Evolutionary conservation across 2,888 invertebrate species (phyloP).

Genomic region (Caradrina clavipalpis): DNA sequence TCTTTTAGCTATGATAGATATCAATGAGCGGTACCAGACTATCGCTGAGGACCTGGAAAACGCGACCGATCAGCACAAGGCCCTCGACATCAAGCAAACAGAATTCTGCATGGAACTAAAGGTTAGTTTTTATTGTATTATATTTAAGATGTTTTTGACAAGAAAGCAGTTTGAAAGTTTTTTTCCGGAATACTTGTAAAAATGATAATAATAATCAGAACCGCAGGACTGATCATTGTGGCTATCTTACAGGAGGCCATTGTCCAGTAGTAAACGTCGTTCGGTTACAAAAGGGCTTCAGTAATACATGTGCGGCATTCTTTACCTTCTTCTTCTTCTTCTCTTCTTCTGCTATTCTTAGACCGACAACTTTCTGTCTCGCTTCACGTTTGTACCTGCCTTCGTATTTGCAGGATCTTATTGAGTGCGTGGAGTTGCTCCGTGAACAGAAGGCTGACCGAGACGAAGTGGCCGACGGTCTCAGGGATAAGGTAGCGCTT

Average conservation of each 20-base stretch:
- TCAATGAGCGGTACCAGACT: conserved; percentile 76
- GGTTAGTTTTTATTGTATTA: too few relatives aligned
- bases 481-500: conserved; percentile 80
- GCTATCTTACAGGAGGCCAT: too few relatives aligned
- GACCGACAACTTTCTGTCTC: background rate
- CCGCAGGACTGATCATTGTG: too few relatives aligned
- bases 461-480: conserved; percentile 82
- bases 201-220: too few relatives aligned
- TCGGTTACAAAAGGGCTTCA: too few relatives aligned
- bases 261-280: too few relatives aligned
- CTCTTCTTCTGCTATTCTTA: too few relatives aligned
- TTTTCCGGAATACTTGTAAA: background rate
- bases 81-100: conserved; percentile 69
- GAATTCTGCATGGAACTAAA: conserved; percentile 70
- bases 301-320: too few relatives aligned
- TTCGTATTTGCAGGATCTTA: conserved; percentile 70
- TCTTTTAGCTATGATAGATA: conserved; percentile 78
- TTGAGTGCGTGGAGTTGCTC: conserved; percentile 80
- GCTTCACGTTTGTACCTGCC: background rate
- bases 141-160: background rate
- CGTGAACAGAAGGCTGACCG: conserved; percentile 84
- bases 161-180: too few relatives aligned
- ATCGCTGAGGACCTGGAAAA: conserved; percentile 73
- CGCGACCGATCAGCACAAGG: conserved; percentile 69
- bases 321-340: too few relatives aligned